Conservation (phyloP, 1,140 invertebrate species). For the Brachionus angularis region DNA sequence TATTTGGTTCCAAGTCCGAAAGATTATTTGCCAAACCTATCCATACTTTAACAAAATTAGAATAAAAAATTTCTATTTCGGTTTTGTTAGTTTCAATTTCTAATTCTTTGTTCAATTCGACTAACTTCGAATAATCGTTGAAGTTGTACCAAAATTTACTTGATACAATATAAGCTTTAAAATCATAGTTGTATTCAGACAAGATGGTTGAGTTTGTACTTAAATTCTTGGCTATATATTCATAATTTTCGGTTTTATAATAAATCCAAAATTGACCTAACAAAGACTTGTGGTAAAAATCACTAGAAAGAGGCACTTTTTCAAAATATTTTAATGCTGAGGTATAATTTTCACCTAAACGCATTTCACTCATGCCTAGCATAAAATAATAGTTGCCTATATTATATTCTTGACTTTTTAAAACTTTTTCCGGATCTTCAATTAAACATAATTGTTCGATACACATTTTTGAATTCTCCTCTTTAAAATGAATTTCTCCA, state of each 20-base stretch:
- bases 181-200: background rate
- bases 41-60: conserved; percentile 22
- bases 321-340: background rate
- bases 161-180: background rate
- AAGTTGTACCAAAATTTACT: conserved; percentile 22
- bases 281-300: background rate
- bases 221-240: conserved; percentile 4
- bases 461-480: background rate
- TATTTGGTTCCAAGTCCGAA: background rate
- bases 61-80: background rate
- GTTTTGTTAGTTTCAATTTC: background rate
- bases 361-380: conserved; percentile 14
- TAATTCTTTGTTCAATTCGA: background rate
- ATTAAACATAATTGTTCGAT: background rate
- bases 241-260: conserved; percentile 13
- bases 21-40: conserved; percentile 6
- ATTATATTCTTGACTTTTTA: conserved; percentile 13
- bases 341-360: background rate
- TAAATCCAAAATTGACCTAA: background rate
- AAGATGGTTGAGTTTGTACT: too few species aligned
- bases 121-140: background rate
- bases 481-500: background rate
- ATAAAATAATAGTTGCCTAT: background rate
- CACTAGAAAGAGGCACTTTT: background rate
- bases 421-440: background rate